Evolutionary conservation across 1,140 invertebrate species (phyloP).

Genomic region (Geopemphigus sp.): DNA sequence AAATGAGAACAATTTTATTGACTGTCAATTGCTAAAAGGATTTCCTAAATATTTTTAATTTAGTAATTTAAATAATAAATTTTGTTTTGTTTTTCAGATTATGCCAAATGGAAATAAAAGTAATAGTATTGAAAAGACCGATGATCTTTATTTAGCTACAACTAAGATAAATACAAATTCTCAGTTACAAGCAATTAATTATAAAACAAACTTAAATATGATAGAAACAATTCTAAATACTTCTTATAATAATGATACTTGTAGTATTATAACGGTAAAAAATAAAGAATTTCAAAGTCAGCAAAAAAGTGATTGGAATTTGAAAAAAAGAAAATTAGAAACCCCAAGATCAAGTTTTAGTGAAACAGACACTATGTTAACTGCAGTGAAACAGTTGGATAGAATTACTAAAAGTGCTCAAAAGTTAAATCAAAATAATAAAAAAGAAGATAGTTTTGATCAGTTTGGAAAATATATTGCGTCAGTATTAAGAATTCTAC

Average conservation of each 20-base stretch:
- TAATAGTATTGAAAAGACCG: conserved; percentile 23
- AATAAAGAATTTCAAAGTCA: conserved; percentile 12
- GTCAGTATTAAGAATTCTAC: conserved; percentile 8
- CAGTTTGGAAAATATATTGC: conserved; percentile 24
- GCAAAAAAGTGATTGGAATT: conserved; percentile 16
- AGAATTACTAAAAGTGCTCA: conserved; percentile 14
- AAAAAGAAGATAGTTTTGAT: conserved; percentile 29
- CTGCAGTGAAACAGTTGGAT: conserved; percentile 21
- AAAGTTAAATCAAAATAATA: too few relatives aligned
- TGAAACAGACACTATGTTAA: conserved; percentile 22
- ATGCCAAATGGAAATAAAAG: conserved; percentile 19
- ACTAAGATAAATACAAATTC: neutral
- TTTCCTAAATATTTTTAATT: conserved; percentile 56
- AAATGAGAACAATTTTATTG: conserved; percentile 54
- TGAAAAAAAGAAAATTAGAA: neutral
- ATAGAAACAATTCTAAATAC: neutral
- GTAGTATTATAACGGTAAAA: conserved; percentile 10
- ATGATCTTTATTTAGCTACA: neutral
- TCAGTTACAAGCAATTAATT: conserved; percentile 14
- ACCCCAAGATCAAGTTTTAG: conserved; percentile 2
- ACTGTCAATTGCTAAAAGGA: conserved; percentile 53
- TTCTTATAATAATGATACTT: conserved; percentile 12
- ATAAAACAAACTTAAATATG: conserved; percentile 9
- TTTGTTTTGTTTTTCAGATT: conserved; percentile 19
- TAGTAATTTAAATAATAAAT: conserved; percentile 55